phyloP scores from a whole-genome alignment of 2,797 vertebrate species.

The Scarus forsteni region DNA sequence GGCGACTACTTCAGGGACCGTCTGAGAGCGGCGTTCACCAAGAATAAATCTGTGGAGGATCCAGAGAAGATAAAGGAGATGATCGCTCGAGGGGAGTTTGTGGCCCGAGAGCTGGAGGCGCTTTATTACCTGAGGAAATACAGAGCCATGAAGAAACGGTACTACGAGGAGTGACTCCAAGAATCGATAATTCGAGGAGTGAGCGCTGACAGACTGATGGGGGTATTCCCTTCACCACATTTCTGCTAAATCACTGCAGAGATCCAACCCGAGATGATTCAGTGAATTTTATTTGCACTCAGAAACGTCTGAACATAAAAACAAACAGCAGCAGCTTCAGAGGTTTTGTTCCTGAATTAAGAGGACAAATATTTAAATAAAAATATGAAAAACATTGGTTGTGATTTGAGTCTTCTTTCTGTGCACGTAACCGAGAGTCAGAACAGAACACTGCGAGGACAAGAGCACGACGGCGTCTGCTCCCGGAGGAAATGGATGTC shows the following conservation, averaged over 20 bases:
- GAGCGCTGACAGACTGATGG: constrained; percentile 81
- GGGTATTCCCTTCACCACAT: constrained; percentile 42
- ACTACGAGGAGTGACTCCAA: constrained; percentile 73
- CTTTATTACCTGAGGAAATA: constrained; percentile 93
- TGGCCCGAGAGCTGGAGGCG: constrained; percentile 90
- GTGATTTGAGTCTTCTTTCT: not conserved
- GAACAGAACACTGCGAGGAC: not conserved
- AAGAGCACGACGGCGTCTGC: not conserved
- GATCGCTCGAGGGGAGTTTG: constrained; percentile 86
- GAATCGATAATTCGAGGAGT: constrained; percentile 57
- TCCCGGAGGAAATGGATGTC: constrained; percentile 23
- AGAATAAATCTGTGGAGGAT: constrained; percentile 87
- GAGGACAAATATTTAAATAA: constrained; percentile 15
- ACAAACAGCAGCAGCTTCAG: not conserved
- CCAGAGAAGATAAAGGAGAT: constrained; percentile 87
- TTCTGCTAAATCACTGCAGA: not conserved
- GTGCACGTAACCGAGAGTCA: not conserved
- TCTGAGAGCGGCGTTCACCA: constrained; percentile 86
- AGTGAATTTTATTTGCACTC: not conserved
- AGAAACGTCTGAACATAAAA: not conserved
- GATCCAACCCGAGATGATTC: not conserved
- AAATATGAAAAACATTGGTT: constrained; percentile 13
- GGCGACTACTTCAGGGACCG: constrained; percentile 88
- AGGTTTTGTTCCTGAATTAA: constrained; percentile 8
- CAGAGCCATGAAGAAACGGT: constrained; percentile 90